Evolutionary conservation across 1,140 invertebrate species (phyloP), one percentile per base, ranked within the genome.

Genomic region (Acromyrmex echinatior): DNA sequence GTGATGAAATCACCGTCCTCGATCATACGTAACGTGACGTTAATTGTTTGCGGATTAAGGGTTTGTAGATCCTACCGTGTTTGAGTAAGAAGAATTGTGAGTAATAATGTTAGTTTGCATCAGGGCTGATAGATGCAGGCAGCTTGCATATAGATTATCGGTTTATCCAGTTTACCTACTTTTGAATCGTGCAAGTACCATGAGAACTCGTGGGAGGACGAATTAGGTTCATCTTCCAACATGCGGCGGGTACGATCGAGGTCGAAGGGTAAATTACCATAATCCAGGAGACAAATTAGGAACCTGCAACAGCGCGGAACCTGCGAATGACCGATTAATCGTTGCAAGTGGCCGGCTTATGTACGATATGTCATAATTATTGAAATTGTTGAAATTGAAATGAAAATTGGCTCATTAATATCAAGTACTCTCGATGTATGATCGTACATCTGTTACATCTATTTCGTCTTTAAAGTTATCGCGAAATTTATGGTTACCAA

Each of bases 241-340:
- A 31, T 5, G 21, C 49, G 56, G n/a, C 45, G 62, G 28, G 14
- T n/a, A 63, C 18, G 39, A 73, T n/a, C 21, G 65, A 49, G 31
- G 28, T 76, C 39, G 45, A 58, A 65, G 45, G 39, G 71, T 71
- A 78, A 80, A 90, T 90, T 90, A 78, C 86, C 89, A 81, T 90
- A 90, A 90, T 87, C 86, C 63, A 14, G 9, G 71, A 58, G 85
- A 90, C 89, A 80, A 90, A 90, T 90, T 90, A 90, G 89, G 80
- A 90, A 85, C n/a, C 68, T 56, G 45, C 86, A 81, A 63, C 71
- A 66, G 70, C 56, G 86, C 28, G 51, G 49, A 60, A 79, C 65
- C 73, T 86, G 82, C 49, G 84, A 86, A 87, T 74, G 78, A 53
- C 62, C 87, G 88, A 90, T 90, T 90, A 90, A 90, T 90, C 88